Conservation (phyloP, 2,113 vertebrate species). For the Gulo gulo region DNA sequence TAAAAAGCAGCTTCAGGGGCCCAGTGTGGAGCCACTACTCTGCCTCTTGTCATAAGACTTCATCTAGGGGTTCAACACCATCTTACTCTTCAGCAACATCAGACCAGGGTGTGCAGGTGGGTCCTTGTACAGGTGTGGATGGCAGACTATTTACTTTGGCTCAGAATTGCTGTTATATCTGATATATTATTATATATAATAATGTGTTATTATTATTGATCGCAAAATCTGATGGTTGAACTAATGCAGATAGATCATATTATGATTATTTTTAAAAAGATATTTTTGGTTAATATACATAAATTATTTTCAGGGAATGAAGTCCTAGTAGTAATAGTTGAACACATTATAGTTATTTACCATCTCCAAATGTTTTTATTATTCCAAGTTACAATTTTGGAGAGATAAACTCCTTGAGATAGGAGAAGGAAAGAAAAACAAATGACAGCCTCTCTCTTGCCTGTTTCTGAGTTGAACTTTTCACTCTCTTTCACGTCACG, state of each 20-base stretch:
- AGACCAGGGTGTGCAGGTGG: too few relatives aligned
- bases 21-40: background rate
- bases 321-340: background rate
- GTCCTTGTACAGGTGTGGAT: background rate
- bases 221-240: background rate
- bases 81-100: background rate
- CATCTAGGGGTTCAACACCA: background rate
- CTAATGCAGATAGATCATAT: background rate
- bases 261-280: background rate
- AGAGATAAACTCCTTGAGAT: background rate
- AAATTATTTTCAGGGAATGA: background rate
- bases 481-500: background rate
- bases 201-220: background rate
- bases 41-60: background rate
- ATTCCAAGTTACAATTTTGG: background rate
- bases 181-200: background rate
- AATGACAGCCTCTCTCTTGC: background rate
- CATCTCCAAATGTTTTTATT: background rate
- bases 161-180: background rate
- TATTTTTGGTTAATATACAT: background rate
- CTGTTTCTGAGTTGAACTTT: background rate
- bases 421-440: background rate
- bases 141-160: background rate
- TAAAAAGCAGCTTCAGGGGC: background rate
- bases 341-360: background rate